phyloP scores from a whole-genome alignment of 1,140 invertebrate genomes.

The Drosophila nigromelanica region DNA sequence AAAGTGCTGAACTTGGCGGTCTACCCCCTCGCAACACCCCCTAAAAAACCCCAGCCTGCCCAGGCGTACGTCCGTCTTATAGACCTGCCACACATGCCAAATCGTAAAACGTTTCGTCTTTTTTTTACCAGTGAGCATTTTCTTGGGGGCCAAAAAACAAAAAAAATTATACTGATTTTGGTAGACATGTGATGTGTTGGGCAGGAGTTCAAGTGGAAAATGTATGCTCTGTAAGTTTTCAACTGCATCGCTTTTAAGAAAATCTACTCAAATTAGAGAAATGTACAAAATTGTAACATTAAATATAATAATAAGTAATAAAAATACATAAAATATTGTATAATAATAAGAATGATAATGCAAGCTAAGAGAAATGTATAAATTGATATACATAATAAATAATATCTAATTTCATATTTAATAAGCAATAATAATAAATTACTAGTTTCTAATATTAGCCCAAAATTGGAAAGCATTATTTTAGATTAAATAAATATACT shows the following conservation, averaged over 20 bases:
- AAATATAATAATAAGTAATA: background rate
- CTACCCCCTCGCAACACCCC: conserved; percentile 8
- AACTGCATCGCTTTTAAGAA: background rate
- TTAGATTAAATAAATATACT: too few species aligned
- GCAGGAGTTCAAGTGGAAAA: conserved; percentile 1
- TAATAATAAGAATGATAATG: too few species aligned
- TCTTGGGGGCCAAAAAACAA: conserved; percentile 13
- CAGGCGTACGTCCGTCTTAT: conserved; percentile 9
- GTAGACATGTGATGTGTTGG: conserved; percentile 9
- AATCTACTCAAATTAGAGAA: too few species aligned
- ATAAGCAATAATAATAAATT: too few species aligned
- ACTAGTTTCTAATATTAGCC: too few species aligned
- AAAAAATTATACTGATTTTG: conserved; percentile 34
- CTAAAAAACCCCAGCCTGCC: background rate
- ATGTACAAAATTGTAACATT: background rate
- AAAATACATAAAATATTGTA: too few species aligned
- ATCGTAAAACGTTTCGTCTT: conserved; percentile 72
- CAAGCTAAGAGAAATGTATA: too few species aligned
- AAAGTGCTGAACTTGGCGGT: conserved; percentile 78
- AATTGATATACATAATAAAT: too few species aligned
- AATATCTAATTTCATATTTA: too few species aligned
- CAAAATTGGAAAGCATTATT: too few species aligned
- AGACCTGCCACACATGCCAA: conserved; percentile 61
- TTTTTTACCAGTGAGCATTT: conserved; percentile 36
- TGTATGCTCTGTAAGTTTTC: conserved; percentile 11